Evolutionary conservation across 2,888 invertebrate species (phyloP).

Genomic region (Hirudinaria manillensis): DNA sequence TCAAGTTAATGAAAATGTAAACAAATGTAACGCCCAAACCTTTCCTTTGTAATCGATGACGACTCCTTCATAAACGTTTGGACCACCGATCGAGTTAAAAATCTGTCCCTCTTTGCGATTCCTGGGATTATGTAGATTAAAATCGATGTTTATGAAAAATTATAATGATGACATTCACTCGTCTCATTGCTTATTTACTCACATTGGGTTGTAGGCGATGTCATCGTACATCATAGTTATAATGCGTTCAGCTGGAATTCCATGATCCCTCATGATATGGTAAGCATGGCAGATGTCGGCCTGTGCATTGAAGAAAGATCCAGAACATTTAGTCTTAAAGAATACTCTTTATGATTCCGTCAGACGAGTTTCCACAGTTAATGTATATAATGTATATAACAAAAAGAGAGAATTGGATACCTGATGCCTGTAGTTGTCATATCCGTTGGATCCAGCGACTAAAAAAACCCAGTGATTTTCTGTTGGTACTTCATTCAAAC

Average conservation of each 20-base stretch:
- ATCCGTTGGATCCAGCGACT: constrained; percentile 61
- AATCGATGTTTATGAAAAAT: neutral
- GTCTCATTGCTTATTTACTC: no score
- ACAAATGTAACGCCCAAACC: constrained; percentile 51
- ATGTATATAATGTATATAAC: no score
- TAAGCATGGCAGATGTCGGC: constrained; percentile 62
- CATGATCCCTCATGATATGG: constrained; percentile 58
- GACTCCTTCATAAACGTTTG: constrained; percentile 60
- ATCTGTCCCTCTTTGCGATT: constrained; percentile 61
- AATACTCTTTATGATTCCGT: neutral
- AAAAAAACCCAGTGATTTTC: constrained; percentile 58
- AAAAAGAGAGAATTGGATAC: constrained; percentile 45
- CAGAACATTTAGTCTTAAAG: no score
- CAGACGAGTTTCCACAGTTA: neutral
- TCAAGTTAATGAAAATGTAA: no score
- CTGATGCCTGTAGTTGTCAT: constrained; percentile 62
- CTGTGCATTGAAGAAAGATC: constrained; percentile 43
- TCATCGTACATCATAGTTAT: constrained; percentile 64
- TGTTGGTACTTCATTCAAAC: neutral
- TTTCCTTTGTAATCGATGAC: constrained; percentile 60
- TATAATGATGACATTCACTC: no score
- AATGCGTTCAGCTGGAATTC: constrained; percentile 59
- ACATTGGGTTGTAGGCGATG: constrained; percentile 58
- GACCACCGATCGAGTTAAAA: constrained; percentile 60
- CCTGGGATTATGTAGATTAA: constrained; percentile 46